A percentile compares a stretch with the other conserved stretches of the same genome.
phyloP scores from a whole-genome alignment of 2,888 invertebrate species.

The Dasysyrphus albostriatus region DNA sequence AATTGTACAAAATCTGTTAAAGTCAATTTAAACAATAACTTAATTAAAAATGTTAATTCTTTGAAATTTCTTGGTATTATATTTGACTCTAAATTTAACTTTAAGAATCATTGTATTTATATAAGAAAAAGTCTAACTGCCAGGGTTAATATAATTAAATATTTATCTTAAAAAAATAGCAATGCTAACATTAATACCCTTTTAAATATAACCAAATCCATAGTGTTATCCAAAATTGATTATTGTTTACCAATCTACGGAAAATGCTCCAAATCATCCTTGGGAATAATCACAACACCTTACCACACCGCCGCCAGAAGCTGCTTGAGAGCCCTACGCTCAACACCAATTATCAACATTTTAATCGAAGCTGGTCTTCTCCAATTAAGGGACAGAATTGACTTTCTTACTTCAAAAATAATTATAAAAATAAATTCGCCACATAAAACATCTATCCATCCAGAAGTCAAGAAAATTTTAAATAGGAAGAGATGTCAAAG shows the following conservation, averaged over 20 bases:
- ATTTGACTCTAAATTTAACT: conserved; percentile 22
- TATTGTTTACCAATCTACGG: conserved; percentile 43
- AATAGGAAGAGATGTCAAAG: conserved; percentile 5
- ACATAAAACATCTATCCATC: neutral
- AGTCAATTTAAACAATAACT: conserved; percentile 24
- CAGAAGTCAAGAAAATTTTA: conserved; percentile 8
- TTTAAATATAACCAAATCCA: conserved; percentile 8
- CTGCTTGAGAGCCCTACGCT: conserved; percentile 27
- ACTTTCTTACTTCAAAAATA: conserved; percentile 33
- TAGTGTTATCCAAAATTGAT: conserved; percentile 41
- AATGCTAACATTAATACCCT: neutral
- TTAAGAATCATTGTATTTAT: conserved; percentile 12
- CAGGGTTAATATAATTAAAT: conserved; percentile 46
- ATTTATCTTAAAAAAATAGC: conserved; percentile 28
- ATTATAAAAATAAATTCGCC: conserved; percentile 23
- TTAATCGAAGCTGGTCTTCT: conserved; percentile 33
- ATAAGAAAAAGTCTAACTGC: conserved; percentile 28
- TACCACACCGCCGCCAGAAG: conserved; percentile 27
- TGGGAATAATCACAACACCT: conserved; percentile 23
- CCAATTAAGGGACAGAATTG: conserved; percentile 20
- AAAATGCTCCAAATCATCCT: conserved; percentile 25
- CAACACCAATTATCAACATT: conserved; percentile 41
- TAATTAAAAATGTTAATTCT: conserved; percentile 18
- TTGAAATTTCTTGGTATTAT: conserved; percentile 24
- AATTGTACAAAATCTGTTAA: conserved; percentile 11